These are phyloP conservation scores for Ptilonorhynchus violaceus DNA, from an alignment of 2,113 vertebrate genomes.

Conservation along the genomic window DNA sequence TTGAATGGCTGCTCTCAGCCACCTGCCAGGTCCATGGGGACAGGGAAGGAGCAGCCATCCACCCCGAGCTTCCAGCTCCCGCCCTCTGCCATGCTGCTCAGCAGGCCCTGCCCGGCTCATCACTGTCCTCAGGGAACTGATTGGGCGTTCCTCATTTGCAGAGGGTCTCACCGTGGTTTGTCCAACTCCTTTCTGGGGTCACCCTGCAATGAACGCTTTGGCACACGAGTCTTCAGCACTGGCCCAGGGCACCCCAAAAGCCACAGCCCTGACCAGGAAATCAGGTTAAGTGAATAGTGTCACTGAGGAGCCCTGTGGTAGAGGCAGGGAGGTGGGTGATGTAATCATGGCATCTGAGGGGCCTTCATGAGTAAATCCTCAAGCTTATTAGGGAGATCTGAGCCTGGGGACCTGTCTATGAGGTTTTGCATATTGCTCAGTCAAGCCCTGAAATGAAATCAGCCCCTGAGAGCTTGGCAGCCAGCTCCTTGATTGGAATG, in stretches of 20 bases:
- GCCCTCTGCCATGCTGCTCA: accelerated
- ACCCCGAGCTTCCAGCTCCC: background rate
- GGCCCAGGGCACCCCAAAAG: background rate
- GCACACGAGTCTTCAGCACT: background rate
- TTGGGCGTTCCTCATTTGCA: background rate
- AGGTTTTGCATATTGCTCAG: background rate
- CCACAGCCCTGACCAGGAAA: accelerated
- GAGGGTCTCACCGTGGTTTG: background rate
- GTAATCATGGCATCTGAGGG: background rate
- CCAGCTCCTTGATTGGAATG: background rate
- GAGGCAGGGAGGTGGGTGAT: background rate
- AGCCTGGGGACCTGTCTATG: background rate
- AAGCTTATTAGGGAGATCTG: background rate
- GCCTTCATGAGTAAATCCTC: background rate
- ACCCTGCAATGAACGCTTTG: background rate
- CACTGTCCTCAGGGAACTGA: background rate
- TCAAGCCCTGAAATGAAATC: background rate
- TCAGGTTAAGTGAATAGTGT: background rate
- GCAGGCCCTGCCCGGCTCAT: background rate
- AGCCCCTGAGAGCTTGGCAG: background rate
- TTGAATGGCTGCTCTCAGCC: background rate
- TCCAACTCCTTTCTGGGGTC: background rate
- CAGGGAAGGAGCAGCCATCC: background rate
- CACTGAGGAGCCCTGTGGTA: background rate
- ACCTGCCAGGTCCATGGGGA: background rate